Base-by-base conservation (phyloP, 1,140 invertebrate genomes). In the Drosophila elegans region DNA sequence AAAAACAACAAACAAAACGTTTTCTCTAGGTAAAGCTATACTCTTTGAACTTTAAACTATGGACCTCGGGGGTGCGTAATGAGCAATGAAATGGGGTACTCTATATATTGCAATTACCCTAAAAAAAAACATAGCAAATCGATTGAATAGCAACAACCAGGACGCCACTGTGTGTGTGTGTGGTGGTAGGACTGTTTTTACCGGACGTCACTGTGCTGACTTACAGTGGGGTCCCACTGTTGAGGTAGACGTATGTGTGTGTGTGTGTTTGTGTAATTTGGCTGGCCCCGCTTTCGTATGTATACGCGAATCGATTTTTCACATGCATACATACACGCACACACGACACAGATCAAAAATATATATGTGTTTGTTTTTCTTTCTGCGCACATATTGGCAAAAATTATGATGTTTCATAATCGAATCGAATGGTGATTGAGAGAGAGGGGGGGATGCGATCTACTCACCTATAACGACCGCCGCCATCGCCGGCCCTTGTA, bases 401-500 rank as follows among this genome's bases (percentile, higher is more conserved):
- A 48, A 51, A 51, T 51, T 51, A 68, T 53, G 63, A 68, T 67
- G 63, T 66, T 68, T 68, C 64, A 68, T 68, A 68, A 68, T 51
- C 46, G 21, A 32, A 32, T 32, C 16, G 16, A 21, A 21, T 21
- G 16, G 16, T 21, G 16, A 1, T 21, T 21, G 16, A 21, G 16
- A 21, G 16, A 21, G 16, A 21, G 16, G 16, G 29, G 29, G 29
- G 29, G 29, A 32, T 32, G 29, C 29, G 29, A 32, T 32, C 29
- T 32, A 91, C 91, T 80, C 74, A 92, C 91, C 91, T 91, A 78
- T 92, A 92, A 39, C 91, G 90, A 56, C 89, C 78, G 46, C 86
- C 82, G 44, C 83, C 90, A 46, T 81, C 78, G 13, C 83, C 83
- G 34, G 83, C 75, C 51, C 82, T 71, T 27, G 68, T 78, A 27